These are phyloP conservation scores for Styela clava DNA, from an alignment of 23 tunicate genomes.

Conservation along the genomic window DNA sequence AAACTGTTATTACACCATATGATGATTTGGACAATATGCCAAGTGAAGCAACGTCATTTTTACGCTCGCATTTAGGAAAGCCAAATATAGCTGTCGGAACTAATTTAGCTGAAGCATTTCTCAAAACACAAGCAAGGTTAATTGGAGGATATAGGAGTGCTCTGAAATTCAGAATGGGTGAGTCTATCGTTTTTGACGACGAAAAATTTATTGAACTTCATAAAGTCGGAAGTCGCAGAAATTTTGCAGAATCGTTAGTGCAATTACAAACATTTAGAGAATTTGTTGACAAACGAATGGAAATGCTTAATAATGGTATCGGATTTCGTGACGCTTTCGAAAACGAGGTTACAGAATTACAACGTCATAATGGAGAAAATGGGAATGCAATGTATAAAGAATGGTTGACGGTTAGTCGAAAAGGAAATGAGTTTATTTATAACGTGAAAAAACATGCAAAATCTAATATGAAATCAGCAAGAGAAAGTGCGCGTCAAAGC, in stretches of 20 bases:
- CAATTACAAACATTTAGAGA: slow-evolving; percentile 80
- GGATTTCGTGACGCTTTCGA: slow-evolving; percentile 83
- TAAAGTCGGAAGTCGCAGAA: slow-evolving; percentile 43
- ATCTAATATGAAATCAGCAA: slow-evolving; percentile 62
- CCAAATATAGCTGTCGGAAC: slow-evolving; percentile 49
- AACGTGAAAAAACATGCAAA: slow-evolving; percentile 39
- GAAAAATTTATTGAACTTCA: slow-evolving; percentile 60
- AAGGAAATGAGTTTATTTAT: background rate
- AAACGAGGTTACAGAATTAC: slow-evolving; percentile 45
- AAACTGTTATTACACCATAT: slow-evolving; percentile 37
- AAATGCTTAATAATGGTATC: slow-evolving; percentile 75
- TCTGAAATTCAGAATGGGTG: slow-evolving; percentile 47
- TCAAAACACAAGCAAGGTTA: slow-evolving; percentile 72
- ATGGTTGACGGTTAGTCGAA: slow-evolving; percentile 38
- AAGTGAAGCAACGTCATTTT: slow-evolving; percentile 59
- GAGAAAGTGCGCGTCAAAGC: slow-evolving; percentile 20
- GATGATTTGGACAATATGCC: slow-evolving; percentile 60
- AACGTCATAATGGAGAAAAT: background rate
- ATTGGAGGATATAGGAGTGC: slow-evolving; percentile 80
- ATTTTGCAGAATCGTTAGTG: slow-evolving; percentile 50
- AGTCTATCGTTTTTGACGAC: slow-evolving; percentile 69
- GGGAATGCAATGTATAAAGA: slow-evolving; percentile 65
- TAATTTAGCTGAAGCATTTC: slow-evolving; percentile 50
- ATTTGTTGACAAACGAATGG: slow-evolving; percentile 76
- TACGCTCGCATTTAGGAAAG: slow-evolving; percentile 59